These are phyloP conservation scores for Diachasmimorpha longicaudata DNA, from an alignment of 1,140 invertebrate genomes.

Conservation along the genomic window DNA sequence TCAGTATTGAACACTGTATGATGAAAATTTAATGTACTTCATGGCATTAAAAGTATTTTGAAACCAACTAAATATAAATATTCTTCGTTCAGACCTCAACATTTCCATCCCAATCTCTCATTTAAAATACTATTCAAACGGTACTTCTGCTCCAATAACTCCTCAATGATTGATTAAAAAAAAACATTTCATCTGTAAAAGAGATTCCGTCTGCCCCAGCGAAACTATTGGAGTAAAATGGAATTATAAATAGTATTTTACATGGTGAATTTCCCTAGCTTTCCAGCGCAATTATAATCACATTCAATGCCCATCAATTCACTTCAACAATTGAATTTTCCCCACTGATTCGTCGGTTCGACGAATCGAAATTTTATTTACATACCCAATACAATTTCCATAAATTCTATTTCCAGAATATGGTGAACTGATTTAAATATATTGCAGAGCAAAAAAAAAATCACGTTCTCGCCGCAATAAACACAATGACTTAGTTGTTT, in stretches of 20 bases:
- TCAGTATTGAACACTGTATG: neutral
- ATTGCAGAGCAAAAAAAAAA: neutral
- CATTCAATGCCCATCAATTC: no score
- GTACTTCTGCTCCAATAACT: no score
- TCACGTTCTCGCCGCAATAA: no score
- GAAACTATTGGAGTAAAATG: no score
- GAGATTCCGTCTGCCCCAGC: no score
- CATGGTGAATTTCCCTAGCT: neutral
- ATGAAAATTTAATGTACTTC: slow-evolving; percentile 3
- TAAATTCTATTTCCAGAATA: neutral
- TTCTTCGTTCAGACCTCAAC: neutral
- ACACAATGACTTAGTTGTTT: neutral
- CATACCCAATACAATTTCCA: neutral
- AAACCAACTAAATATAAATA: neutral
- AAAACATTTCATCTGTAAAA: no score
- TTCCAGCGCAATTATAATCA: no score
- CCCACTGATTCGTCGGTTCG: no score
- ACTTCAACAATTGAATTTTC: no score
- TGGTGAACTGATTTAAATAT: neutral
- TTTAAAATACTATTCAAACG: no score
- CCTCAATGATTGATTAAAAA: no score
- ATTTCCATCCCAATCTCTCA: neutral
- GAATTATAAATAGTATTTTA: neutral
- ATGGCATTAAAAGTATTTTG: neutral
- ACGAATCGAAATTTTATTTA: no score